phyloP scores from a whole-genome alignment of 2,888 invertebrate genomes.

The Biston betularia region DNA sequence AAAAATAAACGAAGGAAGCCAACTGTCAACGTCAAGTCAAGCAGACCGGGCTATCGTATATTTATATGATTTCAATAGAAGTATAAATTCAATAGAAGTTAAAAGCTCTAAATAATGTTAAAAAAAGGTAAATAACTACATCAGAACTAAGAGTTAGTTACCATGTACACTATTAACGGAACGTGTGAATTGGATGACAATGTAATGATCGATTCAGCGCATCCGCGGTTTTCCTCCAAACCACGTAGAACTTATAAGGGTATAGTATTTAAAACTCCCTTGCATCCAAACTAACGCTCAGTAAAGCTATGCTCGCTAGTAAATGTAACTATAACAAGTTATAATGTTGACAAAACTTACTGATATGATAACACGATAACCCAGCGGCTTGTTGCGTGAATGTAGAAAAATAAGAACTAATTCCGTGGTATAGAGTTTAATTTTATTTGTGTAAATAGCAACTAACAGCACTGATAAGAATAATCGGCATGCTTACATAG shows the following conservation, averaged over 20 bases:
- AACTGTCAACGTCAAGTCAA: no score
- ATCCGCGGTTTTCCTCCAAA: constrained; percentile 71
- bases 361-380: constrained; percentile 18
- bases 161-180: constrained; percentile 48
- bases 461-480: background rate
- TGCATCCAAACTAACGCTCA: constrained; percentile 7
- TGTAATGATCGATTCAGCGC: constrained; percentile 64
- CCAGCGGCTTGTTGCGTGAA: background rate
- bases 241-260: constrained; percentile 58
- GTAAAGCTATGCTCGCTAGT: background rate
- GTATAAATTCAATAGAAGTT: constrained; percentile 2
- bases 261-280: constrained; percentile 61
- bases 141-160: constrained; percentile 38
- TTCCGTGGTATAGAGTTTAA: background rate
- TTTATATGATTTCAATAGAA: background rate
- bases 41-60: background rate
- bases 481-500: background rate
- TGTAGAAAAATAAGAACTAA: background rate
- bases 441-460: background rate
- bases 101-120: constrained; percentile 54
- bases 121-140: constrained; percentile 66
- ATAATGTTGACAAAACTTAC: constrained; percentile 21
- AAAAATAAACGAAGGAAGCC: no score
- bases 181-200: constrained; percentile 55
- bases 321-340: background rate